phyloP scores from a whole-genome alignment of 2,113 vertebrate species.

The Piaya cayana region DNA sequence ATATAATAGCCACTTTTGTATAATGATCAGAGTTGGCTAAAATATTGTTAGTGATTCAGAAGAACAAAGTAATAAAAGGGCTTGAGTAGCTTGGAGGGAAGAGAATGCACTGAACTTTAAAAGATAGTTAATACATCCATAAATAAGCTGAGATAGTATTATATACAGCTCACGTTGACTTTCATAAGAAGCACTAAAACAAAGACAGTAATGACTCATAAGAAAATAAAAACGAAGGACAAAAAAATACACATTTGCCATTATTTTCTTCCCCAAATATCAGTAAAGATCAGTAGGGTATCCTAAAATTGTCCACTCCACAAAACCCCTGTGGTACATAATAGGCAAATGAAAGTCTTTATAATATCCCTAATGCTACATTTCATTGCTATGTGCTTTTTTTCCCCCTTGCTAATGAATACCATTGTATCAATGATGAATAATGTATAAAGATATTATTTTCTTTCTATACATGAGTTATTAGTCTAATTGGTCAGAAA shows the following conservation, averaged over 20 bases:
- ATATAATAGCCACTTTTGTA: conserved; percentile 24
- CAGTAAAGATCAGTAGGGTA: background rate
- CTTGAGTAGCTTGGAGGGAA: conserved; percentile 37
- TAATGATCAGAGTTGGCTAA: conserved; percentile 30
- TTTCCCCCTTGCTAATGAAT: background rate
- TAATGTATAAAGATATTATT: background rate
- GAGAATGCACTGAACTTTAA: conserved; percentile 35
- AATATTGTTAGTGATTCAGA: conserved; percentile 36
- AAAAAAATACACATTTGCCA: background rate
- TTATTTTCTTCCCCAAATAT: background rate
- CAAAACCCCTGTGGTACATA: background rate
- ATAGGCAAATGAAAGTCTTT: background rate
- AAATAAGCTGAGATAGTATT: conserved; percentile 48
- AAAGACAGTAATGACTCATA: background rate
- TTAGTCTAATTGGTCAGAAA: background rate
- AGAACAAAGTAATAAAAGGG: conserved; percentile 47
- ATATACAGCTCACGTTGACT: background rate
- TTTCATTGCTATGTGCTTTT: background rate
- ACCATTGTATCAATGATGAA: background rate
- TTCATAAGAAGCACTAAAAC: background rate
- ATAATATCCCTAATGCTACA: background rate
- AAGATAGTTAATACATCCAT: conserved; percentile 50
- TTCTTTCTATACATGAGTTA: background rate
- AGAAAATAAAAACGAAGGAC: background rate
- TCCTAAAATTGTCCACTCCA: background rate